These are phyloP conservation scores for Didymodactylos carnosus DNA, from an alignment of 2,888 invertebrate species.

Conservation along the genomic window DNA sequence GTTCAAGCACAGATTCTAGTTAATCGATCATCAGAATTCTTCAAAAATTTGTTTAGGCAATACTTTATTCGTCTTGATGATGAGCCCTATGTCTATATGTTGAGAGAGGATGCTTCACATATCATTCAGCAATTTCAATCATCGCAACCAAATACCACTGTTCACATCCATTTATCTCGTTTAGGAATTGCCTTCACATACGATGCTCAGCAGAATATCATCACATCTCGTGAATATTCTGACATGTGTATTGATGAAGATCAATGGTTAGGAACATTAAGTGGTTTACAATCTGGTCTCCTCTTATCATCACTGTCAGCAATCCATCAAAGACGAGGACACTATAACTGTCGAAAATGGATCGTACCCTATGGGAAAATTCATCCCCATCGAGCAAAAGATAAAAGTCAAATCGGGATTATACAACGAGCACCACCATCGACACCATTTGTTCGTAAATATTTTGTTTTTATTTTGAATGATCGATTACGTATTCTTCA, in stretches of 20 bases:
- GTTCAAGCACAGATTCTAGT: background rate
- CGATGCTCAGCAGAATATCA: background rate
- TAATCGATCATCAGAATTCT: background rate
- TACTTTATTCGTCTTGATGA: background rate
- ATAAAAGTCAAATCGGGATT: background rate
- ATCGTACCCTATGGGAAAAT: background rate
- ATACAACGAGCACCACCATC: background rate
- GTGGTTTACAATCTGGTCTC: background rate
- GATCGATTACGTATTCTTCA: background rate
- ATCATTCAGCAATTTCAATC: no score
- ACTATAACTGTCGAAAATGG: background rate
- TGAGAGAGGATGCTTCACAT: no score
- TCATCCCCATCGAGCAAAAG: background rate
- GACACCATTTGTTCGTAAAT: background rate
- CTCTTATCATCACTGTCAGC: background rate
- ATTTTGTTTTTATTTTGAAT: background rate
- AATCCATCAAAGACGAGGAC: background rate
- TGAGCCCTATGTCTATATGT: no score
- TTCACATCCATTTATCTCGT: background rate
- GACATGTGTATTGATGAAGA: background rate
- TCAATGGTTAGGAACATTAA: background rate
- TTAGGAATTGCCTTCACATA: background rate
- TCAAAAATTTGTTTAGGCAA: background rate
- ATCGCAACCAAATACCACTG: no score
- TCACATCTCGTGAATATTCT: background rate